Percentiles rank a stretch among this genome's conserved stretches.
Evolutionary conservation across 2,113 vertebrate genomes (phyloP).

Genomic region (Syngnathus floridae): DNA sequence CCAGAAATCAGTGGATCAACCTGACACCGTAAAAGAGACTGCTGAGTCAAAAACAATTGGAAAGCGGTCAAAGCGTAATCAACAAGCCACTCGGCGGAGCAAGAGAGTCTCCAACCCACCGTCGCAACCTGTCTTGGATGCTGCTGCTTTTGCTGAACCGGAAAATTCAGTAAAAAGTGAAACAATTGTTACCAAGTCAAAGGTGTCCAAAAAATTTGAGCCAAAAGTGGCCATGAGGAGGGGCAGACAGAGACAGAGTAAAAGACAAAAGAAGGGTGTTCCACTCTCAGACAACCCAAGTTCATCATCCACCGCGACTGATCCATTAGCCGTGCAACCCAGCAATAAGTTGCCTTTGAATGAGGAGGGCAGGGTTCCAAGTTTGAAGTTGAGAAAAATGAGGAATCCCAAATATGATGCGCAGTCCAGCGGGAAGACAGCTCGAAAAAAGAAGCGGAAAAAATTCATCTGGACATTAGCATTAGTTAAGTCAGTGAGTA

Average conservation of each 20-base stretch:
- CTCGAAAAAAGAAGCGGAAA: constrained; percentile 68
- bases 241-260: constrained; percentile 60
- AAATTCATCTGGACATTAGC: constrained; percentile 72
- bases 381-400: constrained; percentile 65
- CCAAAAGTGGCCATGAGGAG: constrained; percentile 38
- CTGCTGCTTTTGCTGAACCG: constrained; percentile 35
- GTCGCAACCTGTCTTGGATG: constrained; percentile 29
- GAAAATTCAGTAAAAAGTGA: constrained; percentile 43
- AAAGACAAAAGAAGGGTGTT: constrained; percentile 54
- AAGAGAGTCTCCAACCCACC: constrained; percentile 42
- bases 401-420: constrained; percentile 67
- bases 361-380: constrained; percentile 55
- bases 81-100: constrained; percentile 55
- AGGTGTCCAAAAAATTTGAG: constrained; percentile 42
- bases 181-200: constrained; percentile 33
- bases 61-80: constrained; percentile 53
- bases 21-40: constrained; percentile 37
- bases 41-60: constrained; percentile 49
- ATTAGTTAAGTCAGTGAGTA: constrained; percentile 56
- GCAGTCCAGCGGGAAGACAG: constrained; percentile 35
- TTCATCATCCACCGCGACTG: constrained; percentile 30
- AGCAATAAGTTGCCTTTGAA: constrained; percentile 32
- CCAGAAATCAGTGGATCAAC: constrained; percentile 48
- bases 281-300: constrained; percentile 34
- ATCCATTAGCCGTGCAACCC: constrained; percentile 30